Evolutionary conservation across 2,113 vertebrate genomes (phyloP).

Genomic region (Dicrurus megarhynchus): DNA sequence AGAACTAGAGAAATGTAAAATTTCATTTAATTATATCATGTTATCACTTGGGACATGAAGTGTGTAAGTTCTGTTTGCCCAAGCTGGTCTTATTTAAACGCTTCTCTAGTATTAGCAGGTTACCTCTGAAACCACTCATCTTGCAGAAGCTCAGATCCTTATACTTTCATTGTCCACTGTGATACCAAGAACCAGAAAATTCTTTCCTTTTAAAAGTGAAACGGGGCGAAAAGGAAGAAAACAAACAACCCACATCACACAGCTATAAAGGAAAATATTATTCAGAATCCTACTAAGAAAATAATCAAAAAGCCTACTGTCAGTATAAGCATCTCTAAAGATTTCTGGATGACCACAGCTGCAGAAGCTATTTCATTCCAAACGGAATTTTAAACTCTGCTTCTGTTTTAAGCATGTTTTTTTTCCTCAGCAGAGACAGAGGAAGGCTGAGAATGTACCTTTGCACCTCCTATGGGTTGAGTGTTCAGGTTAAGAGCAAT

Average conservation of each 20-base stretch:
- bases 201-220: background rate
- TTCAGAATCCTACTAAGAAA: background rate
- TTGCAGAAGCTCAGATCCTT: background rate
- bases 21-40: background rate
- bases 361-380: background rate
- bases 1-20: background rate
- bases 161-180: background rate
- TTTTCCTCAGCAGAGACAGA: background rate
- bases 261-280: background rate
- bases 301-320: background rate
- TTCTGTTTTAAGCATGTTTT: background rate
- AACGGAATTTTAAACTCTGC: background rate
- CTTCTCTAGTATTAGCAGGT: background rate
- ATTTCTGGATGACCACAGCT: background rate
- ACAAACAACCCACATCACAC: background rate
- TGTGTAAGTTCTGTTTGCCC: background rate
- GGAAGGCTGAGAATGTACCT: background rate
- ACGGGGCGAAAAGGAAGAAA: background rate
- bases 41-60: background rate
- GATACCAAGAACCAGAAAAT: background rate
- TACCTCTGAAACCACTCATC: background rate
- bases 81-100: background rate
- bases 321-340: background rate
- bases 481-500: background rate
- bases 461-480: background rate